These are phyloP conservation scores for Stenchaetothrips biformis DNA, from an alignment of 2,888 invertebrate species.

Conservation along the genomic window DNA sequence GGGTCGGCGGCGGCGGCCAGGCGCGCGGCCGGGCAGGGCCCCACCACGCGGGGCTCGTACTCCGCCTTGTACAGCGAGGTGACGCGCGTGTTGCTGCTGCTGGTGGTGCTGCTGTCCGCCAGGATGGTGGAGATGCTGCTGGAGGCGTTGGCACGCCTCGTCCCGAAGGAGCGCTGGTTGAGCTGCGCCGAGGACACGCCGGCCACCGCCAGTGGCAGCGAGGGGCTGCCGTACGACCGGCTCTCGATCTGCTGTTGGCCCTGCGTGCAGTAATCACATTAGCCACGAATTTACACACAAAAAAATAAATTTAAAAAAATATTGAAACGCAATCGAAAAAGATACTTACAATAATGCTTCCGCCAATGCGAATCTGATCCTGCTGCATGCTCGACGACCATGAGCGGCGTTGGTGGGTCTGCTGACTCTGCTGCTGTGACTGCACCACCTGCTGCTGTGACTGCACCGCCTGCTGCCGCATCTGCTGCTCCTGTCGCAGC, in stretches of 20 bases:
- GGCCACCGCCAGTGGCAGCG: not conserved
- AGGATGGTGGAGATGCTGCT: slow-evolving; percentile 15
- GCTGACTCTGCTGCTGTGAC: slow-evolving; percentile 45
- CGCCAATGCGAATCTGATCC: not conserved
- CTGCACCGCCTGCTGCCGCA: slow-evolving; percentile 49
- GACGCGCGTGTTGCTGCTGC: not conserved
- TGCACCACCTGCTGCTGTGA: slow-evolving; percentile 41
- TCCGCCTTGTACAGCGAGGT: slow-evolving; percentile 65
- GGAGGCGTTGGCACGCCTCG: slow-evolving; percentile 5
- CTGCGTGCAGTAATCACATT: slow-evolving; percentile 50
- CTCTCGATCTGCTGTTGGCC: slow-evolving; percentile 48
- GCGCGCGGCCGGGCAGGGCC: slow-evolving; percentile 75
- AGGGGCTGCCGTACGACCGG: slow-evolving; percentile 48
- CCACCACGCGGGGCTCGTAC: slow-evolving; percentile 63
- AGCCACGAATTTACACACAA: no score
- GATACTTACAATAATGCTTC: slow-evolving; percentile 2
- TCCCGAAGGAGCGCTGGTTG: not conserved
- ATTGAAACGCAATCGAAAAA: no score
- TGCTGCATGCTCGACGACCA: slow-evolving; percentile 14
- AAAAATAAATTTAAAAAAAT: no score
- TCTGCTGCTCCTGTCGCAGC: slow-evolving; percentile 54
- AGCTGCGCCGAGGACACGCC: slow-evolving; percentile 8
- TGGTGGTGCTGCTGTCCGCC: not conserved
- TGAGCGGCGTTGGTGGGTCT: not conserved
- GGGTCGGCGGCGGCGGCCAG: slow-evolving; percentile 60